phyloP scores from a whole-genome alignment of 2,113 vertebrate genomes.

The Rostratula benghalensis region DNA sequence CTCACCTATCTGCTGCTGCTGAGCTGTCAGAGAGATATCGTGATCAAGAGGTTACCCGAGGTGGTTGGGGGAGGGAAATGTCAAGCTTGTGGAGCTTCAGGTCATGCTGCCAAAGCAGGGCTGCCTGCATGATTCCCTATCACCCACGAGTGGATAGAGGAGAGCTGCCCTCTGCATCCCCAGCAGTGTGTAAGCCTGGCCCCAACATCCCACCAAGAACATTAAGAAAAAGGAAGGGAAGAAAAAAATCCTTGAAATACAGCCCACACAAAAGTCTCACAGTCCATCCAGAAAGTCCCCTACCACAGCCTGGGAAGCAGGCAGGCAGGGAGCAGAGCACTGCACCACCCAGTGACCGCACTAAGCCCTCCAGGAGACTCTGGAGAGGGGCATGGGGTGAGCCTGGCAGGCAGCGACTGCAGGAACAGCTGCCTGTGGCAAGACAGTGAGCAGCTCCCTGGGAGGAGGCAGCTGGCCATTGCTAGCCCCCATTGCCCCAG shows the following conservation, averaged over 20 bases:
- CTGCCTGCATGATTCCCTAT: background rate
- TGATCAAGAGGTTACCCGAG: background rate
- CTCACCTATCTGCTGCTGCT: background rate
- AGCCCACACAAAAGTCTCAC: background rate
- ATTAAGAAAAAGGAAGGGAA: background rate
- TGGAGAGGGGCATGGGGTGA: background rate
- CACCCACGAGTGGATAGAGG: background rate
- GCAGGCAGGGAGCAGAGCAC: background rate
- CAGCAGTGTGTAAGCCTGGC: background rate
- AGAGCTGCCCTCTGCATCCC: background rate
- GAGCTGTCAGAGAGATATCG: background rate
- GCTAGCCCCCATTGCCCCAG: background rate
- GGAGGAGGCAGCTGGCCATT: background rate
- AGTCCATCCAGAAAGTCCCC: too few species aligned
- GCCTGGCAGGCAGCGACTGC: background rate
- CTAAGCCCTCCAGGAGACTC: background rate
- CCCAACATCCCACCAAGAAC: background rate
- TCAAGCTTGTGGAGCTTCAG: background rate
- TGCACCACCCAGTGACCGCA: background rate
- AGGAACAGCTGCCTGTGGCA: background rate
- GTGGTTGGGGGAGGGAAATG: background rate
- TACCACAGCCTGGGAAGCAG: background rate
- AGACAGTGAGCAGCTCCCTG: background rate
- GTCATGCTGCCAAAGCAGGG: background rate
- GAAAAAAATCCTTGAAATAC: background rate